Base-by-base conservation (phyloP, 1,140 invertebrate genomes). In the Lordiphosa mommai region DNA sequence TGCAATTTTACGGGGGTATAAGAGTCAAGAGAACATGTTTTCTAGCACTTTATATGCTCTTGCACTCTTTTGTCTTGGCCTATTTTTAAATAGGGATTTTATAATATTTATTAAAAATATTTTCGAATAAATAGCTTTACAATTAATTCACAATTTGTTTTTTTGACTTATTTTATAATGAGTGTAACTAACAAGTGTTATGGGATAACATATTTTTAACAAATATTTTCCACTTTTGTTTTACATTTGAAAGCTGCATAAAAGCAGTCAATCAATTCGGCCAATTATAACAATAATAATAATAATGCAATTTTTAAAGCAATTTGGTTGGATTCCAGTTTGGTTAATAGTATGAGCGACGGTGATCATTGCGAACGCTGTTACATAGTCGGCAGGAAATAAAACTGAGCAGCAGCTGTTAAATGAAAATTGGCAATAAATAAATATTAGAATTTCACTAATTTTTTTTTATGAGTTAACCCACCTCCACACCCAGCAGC, bases 361-460 rank as follows among this genome's bases (percentile, higher is more conserved):
- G 60, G 8, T 55, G 64, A 65, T 88, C 86, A 32, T 88, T 88
- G 20, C 86, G 86, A 60, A 88, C 86, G 44, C 76, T 86, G 38
- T 80, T 88, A 65, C 86, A 86, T n/a, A 88, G 52, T 8, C 72
- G 55, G 14, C 86, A 86, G 4, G 86, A 67, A 1, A 86, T 32
- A 12, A 88, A 34, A 16, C 64, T 72, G 0, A 77, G 53, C 5
- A 88, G 30, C 2, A 88, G 32, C 86, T 88, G 53, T 0, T 68
- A 70, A 20, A n/a, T 17, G 20, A 53, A 13, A 2, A 30, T n/a
- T 47, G 2, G 16, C 10, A 20, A 33, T 4, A n/a, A 40, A 27
- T 4, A 9, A n/a, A n/a, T 1, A 17, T 1, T 3, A n/a, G 23
- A 8, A 6, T 10, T 30, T 27, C 1, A 2, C 16, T 44, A 12